Evolutionary conservation across 1,140 invertebrate species (phyloP), one percentile per base, ranked within the genome.

Genomic region (Drosophila parabipectinata): DNA sequence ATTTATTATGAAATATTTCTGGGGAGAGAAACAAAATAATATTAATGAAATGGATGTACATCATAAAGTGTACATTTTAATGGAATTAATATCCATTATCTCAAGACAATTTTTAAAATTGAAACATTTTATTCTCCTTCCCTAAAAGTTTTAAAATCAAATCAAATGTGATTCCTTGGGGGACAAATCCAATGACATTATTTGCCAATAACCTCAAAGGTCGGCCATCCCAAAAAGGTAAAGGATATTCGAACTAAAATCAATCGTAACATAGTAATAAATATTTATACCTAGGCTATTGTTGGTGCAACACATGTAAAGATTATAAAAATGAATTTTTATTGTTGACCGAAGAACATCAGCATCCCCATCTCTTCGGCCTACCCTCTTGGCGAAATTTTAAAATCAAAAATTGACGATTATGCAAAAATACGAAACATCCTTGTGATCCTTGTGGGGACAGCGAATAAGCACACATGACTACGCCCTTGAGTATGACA

Each of bases 261-360:
- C 81, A 85, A 87, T 81, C 81, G 78, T 81, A 80, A 87, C 87
- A 87, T 81, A 67, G 69, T 75, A 81, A 85, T 85, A 85, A 85
- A 85, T 87, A 85, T 85, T 85, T 83, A 83, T 83, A 73, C 60
- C 72, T 79, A 54, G 62, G 60, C 51, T 68, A 68, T 59, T 72
- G 60, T 62, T 76, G 78, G 15, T 45, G 81, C 45, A 83, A 87
- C 82, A 87, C 82, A 82, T 87, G 82, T 72, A 72, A 66, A 63
- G 82, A 88, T 88, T 87, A 78, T 87, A 87, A 87, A 87, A 88
- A 79, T 88, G 75, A 88, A 87, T 82, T 87, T 87, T 87, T 87
- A 87, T 87, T 60, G 72, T 64, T 85, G 80, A 84, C 83, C 83
- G 34, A 76, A 69, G 66, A 78, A 60, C 79, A 56, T 39, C 44